Conservation (phyloP, 2,888 invertebrate genomes). For the Rotaria socialis region DNA sequence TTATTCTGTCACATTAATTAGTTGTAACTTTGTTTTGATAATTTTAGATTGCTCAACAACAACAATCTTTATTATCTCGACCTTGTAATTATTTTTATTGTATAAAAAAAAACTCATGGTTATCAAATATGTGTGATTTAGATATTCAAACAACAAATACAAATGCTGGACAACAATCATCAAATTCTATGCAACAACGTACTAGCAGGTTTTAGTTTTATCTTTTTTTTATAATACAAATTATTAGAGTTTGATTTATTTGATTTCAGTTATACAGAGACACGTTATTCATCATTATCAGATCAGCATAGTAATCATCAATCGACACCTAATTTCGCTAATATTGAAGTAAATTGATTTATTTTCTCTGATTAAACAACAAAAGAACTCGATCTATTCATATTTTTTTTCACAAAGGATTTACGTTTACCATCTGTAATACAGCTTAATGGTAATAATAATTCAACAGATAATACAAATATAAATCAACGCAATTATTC, state of each 20-base stretch:
- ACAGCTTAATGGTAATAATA: background rate
- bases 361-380: no score
- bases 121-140: no score
- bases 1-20: no score
- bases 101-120: no score
- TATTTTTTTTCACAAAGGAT: background rate
- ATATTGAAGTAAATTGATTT: background rate
- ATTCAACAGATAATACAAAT: conserved; percentile 1
- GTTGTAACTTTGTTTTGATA: no score
- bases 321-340: background rate
- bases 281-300: conserved; percentile 20
- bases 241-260: no score
- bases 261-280: background rate
- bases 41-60: background rate
- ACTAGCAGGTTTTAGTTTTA: background rate
- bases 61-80: background rate
- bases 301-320: background rate
- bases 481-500: conserved; percentile 4
- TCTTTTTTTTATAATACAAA: no score
- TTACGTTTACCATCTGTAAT: conserved; percentile 14
- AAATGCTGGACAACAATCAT: background rate
- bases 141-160: no score
- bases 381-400: background rate
- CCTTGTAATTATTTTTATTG: no score
- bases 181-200: background rate